Base-by-base conservation (phyloP, 30 jellyfish, hydroid and myxozoan genomes). In the Phacellophora camtschatica region DNA sequence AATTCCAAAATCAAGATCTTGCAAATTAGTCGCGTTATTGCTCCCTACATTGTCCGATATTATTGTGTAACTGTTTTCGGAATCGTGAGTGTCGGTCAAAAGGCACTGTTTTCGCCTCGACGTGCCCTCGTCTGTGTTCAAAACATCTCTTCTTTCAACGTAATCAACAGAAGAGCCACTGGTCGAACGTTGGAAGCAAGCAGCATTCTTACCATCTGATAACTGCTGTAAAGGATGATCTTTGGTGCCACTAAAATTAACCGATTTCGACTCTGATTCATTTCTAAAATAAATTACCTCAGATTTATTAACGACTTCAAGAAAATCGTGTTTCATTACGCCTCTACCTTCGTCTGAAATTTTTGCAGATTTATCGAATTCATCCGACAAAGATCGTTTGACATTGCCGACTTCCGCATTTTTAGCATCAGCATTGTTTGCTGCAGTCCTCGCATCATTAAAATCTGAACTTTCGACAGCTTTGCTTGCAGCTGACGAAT, bases 281-380 rank as follows among this genome's bases (percentile, higher is more conserved):
- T 37, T 56, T 8, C 33, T 65, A 18, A 16, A 10, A 49, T 27
- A 51, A 5, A 73, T 73, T 22, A 73, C 86, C 59, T 73, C 86
- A 5, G 86, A 73, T 37, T 73, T 51, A 20, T 73, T 66, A 32
- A 50, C 46, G 0, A 73, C 59, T 55, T 37, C 41, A 0, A 51
- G 20, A 53, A 73, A 51, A n/a, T 27, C 42, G 49, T 61, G 30
- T 25, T 36, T 61, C 2, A 11, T 10, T 5, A 25, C 16, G 11
- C 6, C n/a, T 36, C 43, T 33, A 8, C 10, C 9, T 61, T 23
- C 71, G 3, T 28, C 36, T 56, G 71, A 56, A n/a, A n/a, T 56
- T 18, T 18, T 28, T 15, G 41, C 35, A 56, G 71, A 56, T 56
- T 19, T 23, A 10, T 20, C 41, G 28, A 28, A 56, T 19, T 28